Base-by-base conservation (phyloP, 2,113 vertebrate genomes). In the Gobio gobio region DNA sequence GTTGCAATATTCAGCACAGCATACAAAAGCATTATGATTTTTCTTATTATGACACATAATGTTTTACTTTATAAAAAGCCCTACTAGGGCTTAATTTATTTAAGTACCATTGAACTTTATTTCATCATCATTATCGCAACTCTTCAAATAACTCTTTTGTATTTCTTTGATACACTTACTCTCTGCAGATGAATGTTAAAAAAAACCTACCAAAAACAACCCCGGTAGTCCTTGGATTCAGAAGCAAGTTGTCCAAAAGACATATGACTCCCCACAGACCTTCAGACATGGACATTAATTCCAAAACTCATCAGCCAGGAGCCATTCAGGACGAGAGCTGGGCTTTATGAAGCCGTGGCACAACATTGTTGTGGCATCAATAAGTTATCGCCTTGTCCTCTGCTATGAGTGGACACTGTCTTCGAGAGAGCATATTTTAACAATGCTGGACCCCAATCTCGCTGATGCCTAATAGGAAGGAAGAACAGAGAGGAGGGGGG, bases 361-460 rank as follows among this genome's bases (percentile, higher is more conserved):
- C 74, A 24, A 73, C 70, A 45, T 86, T 79, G 70, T 76, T 78
- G 26, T 78, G 72, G 84, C 82, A 81, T 78, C 77, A 75, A 24
- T 82, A 61, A 86, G 77, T 66, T 66, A 73, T 82, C 78, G 56
- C 85, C 75, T 88, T 74, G 49, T 83, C 74, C 74, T 47, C 45
- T 83, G 86, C 83, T 49, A 64, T 45, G 86, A 45, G 81, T 68
- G 68, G 78, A 36, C 83, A 54, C 6, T 22, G 24, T 79, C 77
- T 66, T 74, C 5, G 49, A 83, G 47, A 56, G 70, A 49, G 26
- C 45, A 20, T 79, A 49, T 6, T 64, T 47, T 86, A 81, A 86
- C 83, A 79, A 56, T 6, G 54, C 54, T 18, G 18, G 54, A 56
- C 54, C 54, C 18, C 6, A 56, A 83, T 49, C 22, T 5, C 7